Percentiles rank a stretch among this genome's conserved stretches.
Conservation (phyloP, 2,113 vertebrate species). For the Brevimyrus niger region DNA sequence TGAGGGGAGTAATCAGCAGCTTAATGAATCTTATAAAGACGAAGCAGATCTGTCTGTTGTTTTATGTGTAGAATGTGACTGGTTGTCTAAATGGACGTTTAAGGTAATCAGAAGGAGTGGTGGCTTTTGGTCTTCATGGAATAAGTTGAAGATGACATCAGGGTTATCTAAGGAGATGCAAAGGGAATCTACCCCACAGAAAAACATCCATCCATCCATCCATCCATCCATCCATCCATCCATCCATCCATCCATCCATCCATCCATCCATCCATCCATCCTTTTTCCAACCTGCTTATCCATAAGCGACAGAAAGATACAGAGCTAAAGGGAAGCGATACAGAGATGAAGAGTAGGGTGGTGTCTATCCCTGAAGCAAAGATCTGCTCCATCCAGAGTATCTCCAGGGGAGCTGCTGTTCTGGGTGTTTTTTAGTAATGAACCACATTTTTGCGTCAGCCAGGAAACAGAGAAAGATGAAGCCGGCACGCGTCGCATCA, state of each 20-base stretch:
- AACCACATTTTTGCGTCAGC: neutral
- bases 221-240: too few relatives aligned
- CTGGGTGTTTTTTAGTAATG: neutral
- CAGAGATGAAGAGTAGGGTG: neutral
- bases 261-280: too few relatives aligned
- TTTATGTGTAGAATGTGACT: neutral
- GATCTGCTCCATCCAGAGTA: neutral
- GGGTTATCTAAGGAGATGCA: neutral
- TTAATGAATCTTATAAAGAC: neutral
- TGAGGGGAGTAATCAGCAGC: neutral
- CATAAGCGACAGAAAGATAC: neutral
- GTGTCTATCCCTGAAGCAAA: neutral
- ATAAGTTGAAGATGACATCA: neutral
- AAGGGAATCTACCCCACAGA: neutral
- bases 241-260: too few relatives aligned
- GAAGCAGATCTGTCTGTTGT: neutral
- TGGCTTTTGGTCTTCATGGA: neutral
- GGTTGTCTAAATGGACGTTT: neutral
- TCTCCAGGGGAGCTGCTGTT: neutral
- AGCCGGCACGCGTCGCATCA: neutral
- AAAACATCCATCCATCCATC: neutral
- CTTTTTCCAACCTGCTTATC: too few relatives aligned
- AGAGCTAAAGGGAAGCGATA: neutral
- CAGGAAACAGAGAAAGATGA: neutral
- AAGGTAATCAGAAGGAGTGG: neutral